A percentile compares a stretch with the other conserved stretches of the same genome.
phyloP scores from a whole-genome alignment of 2,797 vertebrate species.

The Meriones psammophilus region DNA sequence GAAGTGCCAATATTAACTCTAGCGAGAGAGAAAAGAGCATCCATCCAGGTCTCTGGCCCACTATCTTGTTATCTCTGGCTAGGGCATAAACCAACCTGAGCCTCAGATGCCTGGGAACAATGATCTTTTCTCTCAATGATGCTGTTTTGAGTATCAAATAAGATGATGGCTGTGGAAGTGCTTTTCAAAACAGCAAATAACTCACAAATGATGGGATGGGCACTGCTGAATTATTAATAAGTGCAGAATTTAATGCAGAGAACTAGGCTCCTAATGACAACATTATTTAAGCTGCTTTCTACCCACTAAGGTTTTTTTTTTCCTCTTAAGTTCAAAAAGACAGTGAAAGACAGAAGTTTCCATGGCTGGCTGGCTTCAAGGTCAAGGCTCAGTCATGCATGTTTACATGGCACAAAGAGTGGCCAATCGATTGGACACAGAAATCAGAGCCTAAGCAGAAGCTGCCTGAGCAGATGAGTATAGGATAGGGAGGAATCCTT shows the following conservation, averaged over 20 bases:
- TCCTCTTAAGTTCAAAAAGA: conserved; percentile 51
- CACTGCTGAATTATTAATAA: conserved; percentile 53
- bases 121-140: conserved; percentile 55
- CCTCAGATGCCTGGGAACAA: conserved; percentile 20
- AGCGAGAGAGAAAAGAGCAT: neutral
- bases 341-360: conserved; percentile 67
- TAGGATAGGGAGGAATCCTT: neutral
- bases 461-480: conserved; percentile 30
- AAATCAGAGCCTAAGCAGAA: conserved; percentile 67
- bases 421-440: conserved; percentile 78
- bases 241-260: conserved; percentile 58
- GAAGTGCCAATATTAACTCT: neutral
- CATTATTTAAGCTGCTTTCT: conserved; percentile 49
- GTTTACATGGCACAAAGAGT: conserved; percentile 61
- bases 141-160: conserved; percentile 27
- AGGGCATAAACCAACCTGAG: neutral
- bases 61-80: neutral
- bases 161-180: conserved; percentile 38
- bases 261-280: conserved; percentile 29
- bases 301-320: neutral
- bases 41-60: neutral
- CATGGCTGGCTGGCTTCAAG: conserved; percentile 74
- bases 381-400: conserved; percentile 77
- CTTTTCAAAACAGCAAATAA: conserved; percentile 46
- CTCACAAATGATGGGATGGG: conserved; percentile 26